Conservation (phyloP, 2,888 invertebrate species). For the Diadromus collaris region DNA sequence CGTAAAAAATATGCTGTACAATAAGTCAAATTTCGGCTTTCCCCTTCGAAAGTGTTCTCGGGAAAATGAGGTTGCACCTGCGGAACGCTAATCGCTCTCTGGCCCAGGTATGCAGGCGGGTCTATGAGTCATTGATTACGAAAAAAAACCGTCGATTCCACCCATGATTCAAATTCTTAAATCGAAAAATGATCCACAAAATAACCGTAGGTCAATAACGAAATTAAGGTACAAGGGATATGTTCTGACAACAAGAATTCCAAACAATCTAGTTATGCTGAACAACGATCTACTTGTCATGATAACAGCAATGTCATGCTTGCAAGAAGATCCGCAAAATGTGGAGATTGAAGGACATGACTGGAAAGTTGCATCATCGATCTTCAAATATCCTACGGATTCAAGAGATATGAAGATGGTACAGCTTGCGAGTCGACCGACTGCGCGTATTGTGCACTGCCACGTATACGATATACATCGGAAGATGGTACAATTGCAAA, state of each 20-base stretch:
- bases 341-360: slow-evolving; percentile 17
- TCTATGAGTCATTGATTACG: background rate
- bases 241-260: slow-evolving; percentile 10
- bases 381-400: slow-evolving; percentile 18
- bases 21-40: slow-evolving; percentile 46
- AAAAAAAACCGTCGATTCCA: slow-evolving; percentile 8
- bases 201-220: background rate
- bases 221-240: slow-evolving; percentile 25
- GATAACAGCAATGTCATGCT: background rate
- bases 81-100: slow-evolving; percentile 40
- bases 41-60: slow-evolving; percentile 50
- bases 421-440: slow-evolving; percentile 2
- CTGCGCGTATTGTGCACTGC: slow-evolving; percentile 8
- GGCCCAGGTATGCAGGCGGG: slow-evolving; percentile 45
- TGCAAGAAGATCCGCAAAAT: slow-evolving; percentile 15
- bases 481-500: slow-evolving; percentile 19
- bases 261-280: slow-evolving; percentile 28
- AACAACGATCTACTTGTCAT: slow-evolving; percentile 12
- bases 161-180: slow-evolving; percentile 6
- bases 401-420: slow-evolving; percentile 16
- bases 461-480: slow-evolving; percentile 2
- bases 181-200: too few species aligned
- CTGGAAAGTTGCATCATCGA: slow-evolving; percentile 22
- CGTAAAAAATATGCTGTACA: slow-evolving; percentile 42
- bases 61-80: slow-evolving; percentile 44